Conservation (phyloP, 2,797 vertebrate species). For the Pyrocephalus nanus region DNA sequence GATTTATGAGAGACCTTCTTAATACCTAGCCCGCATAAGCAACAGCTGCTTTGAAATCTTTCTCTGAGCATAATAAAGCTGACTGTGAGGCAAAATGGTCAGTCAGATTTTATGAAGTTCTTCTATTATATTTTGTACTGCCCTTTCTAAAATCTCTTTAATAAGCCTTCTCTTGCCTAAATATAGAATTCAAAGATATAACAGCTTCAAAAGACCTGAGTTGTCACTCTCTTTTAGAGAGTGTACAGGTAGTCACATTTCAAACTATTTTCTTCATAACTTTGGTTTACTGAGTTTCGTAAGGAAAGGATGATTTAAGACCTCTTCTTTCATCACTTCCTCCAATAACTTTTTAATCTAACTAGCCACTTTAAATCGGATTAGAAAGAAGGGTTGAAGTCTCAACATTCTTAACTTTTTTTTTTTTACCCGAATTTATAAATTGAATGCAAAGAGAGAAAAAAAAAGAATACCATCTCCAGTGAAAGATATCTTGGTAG, state of each 20-base stretch:
- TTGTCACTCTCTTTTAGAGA: not conserved
- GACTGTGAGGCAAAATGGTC: not conserved
- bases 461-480: not conserved
- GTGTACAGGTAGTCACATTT: not conserved
- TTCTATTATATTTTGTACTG: not conserved
- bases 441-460: not conserved
- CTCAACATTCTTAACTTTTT: not conserved
- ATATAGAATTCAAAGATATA: not conserved
- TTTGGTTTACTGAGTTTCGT: not conserved
- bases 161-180: not conserved
- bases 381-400: not conserved
- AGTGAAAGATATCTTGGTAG: not conserved
- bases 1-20: not conserved
- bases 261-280: not conserved
- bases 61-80: not conserved
- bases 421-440: not conserved
- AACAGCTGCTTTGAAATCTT: not conserved
- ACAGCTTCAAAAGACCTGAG: not conserved
- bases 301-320: not conserved
- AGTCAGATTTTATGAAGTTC: not conserved
- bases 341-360: not conserved
- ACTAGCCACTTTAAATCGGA: not conserved
- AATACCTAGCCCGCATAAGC: not conserved
- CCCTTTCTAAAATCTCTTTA: not conserved
- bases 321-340: not conserved